Percentiles rank a stretch among this genome's conserved stretches.
These are phyloP conservation scores for Spilogale gracilis DNA, from an alignment of 2,113 vertebrate species.

Conservation along the genomic window DNA sequence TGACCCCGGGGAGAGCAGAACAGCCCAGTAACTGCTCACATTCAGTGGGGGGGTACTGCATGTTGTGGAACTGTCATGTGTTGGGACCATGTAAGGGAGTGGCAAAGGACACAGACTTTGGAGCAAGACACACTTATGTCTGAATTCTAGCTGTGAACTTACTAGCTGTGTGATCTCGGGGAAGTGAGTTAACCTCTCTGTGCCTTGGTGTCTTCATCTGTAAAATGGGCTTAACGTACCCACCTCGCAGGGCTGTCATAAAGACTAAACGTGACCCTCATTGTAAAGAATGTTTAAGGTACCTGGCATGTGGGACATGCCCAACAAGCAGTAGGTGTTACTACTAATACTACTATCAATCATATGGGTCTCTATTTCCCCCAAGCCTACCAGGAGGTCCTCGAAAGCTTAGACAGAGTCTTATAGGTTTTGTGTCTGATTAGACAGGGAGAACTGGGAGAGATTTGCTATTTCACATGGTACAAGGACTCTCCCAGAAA, in stretches of 20 bases:
- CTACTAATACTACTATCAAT: not conserved
- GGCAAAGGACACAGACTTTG: conserved; percentile 12
- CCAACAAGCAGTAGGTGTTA: not conserved
- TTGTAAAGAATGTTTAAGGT: not conserved
- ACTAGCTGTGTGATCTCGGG: conserved; percentile 26
- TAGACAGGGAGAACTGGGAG: conserved; percentile 25
- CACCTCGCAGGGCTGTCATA: not conserved
- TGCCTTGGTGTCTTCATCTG: not conserved
- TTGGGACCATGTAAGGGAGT: not conserved
- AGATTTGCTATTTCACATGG: not conserved
- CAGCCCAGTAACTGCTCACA: not conserved
- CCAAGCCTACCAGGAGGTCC: not conserved
- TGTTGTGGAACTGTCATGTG: not conserved
- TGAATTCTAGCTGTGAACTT: conserved; percentile 46
- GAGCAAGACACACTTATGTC: not conserved
- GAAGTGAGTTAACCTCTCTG: conserved; percentile 36
- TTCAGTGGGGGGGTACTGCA: not conserved
- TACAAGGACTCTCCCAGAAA: not conserved
- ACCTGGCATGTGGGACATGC: not conserved
- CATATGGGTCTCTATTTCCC: not conserved
- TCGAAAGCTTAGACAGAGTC: conserved; percentile 8
- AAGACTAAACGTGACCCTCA: conserved; percentile 18
- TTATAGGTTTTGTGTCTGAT: not conserved
- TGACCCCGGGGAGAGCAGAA: not conserved
- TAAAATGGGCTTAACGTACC: conserved; percentile 54